A percentile compares a stretch with the other conserved stretches of the same genome.
Evolutionary conservation across 1,140 invertebrate species (phyloP).

Genomic region (Heliothis subflexa): DNA sequence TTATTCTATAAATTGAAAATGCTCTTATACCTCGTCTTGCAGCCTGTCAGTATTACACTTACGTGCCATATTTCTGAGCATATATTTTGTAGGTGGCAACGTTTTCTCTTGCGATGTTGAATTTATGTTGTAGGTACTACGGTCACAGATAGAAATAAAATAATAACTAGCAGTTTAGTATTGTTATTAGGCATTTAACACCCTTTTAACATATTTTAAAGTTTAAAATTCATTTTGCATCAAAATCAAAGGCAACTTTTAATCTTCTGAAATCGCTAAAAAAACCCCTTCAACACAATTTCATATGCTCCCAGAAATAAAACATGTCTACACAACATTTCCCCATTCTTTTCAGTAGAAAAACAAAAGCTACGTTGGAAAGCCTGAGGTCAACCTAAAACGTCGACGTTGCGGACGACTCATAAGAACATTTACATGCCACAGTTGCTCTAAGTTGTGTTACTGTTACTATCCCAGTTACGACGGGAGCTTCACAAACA

Average conservation of each 20-base stretch:
- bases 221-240: too few species aligned
- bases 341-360: neutral
- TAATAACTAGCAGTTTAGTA: too few species aligned
- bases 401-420: conserved; percentile 2
- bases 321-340: conserved; percentile 10
- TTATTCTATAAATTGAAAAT: neutral
- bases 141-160: too few species aligned
- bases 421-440: conserved; percentile 32
- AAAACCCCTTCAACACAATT: conserved; percentile 6
- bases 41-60: neutral
- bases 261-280: neutral
- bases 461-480: conserved; percentile 1
- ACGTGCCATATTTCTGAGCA: neutral
- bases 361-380: conserved; percentile 15
- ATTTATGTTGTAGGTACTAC: neutral
- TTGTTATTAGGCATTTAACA: too few species aligned
- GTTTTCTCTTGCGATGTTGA: too few species aligned
- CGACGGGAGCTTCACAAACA: conserved; percentile 1
- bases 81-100: neutral
- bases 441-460: conserved; percentile 21
- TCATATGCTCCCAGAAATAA: too few species aligned
- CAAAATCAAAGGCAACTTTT: neutral
- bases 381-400: conserved; percentile 10
- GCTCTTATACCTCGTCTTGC: neutral
- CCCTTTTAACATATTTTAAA: too few species aligned